Evolutionary conservation across 2,797 vertebrate genomes (phyloP).

Genomic region (Sebastolobus altivelis): DNA sequence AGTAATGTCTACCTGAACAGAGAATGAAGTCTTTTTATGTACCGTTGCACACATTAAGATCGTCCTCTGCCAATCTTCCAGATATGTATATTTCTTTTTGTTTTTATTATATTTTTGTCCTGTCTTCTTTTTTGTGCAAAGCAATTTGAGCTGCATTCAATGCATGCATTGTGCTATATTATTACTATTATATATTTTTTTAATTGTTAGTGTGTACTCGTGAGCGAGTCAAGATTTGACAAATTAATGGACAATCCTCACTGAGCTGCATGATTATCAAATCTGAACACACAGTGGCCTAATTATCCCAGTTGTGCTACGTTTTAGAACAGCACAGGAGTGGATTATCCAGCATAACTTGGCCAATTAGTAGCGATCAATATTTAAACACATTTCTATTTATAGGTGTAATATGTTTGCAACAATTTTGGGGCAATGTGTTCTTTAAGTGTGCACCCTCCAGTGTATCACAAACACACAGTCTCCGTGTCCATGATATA

Average conservation of each 20-base stretch:
- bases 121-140: neutral
- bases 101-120: no score
- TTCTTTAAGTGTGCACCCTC: neutral
- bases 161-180: neutral
- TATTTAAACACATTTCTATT: neutral
- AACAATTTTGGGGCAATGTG: neutral
- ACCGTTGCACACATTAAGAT: neutral
- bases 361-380: neutral
- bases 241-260: neutral
- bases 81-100: no score
- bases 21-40: neutral
- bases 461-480: slow-evolving; percentile 1
- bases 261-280: neutral
- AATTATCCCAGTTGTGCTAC: neutral
- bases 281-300: neutral
- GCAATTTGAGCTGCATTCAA: neutral
- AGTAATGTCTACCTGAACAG: neutral
- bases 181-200: neutral
- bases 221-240: neutral
- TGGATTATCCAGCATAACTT: neutral
- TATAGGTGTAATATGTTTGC: neutral
- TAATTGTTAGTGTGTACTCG: neutral
- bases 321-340: neutral
- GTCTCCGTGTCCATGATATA: neutral
- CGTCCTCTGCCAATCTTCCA: neutral